Base-by-base conservation (phyloP, 2,888 invertebrate genomes). In the Tanypteryx hageni region DNA sequence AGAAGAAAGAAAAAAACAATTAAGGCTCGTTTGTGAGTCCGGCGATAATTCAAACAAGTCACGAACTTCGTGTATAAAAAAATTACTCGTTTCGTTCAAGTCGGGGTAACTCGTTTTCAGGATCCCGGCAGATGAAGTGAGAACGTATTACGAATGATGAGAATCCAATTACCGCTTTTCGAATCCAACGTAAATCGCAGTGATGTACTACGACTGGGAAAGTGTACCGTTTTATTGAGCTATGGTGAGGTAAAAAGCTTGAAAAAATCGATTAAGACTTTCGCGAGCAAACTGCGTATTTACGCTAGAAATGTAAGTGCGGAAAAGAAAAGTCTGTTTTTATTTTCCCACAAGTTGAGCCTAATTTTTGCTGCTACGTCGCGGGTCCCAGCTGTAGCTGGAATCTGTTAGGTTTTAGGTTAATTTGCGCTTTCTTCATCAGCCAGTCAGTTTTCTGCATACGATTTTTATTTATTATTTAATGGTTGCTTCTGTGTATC, bases 1-100 rank as follows among this genome's bases (percentile, higher is more conserved):
- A 76, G 76, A 4, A 18, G 10, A 22, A 27, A 27, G 22, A 27
- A 76, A 76, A 76, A 76, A 27, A 27, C 76, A 27, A 76, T 76
- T 76, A 27, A 76, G 76, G 22, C 76, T 76, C 76, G 76, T 76
- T 76, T 76, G 76, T 76, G 76, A 76, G 27, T 27, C 76, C 22
- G 76, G 76, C 27, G 27, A 76, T 76, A 76, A 76, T 76, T 76
- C 76, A 76, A 76, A 22, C 68, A 22, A 68, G 76, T 76, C 76
- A 76, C 76, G 76, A 76, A 76, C 76, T 22, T 27, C 5, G 22
- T 27, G 27, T 27, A 76, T 27, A 76, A 76, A n/a, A 27, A 14
- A 27, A 27, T 4, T 27, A 13, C 11, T 76, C 68, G 9, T 18
- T 68, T 68, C 68, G 18, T 22, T 68, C 22, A n/a, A 22, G 68